phyloP scores from a whole-genome alignment of 2,888 invertebrate genomes.

The Xanthostigma xanthostigma region DNA sequence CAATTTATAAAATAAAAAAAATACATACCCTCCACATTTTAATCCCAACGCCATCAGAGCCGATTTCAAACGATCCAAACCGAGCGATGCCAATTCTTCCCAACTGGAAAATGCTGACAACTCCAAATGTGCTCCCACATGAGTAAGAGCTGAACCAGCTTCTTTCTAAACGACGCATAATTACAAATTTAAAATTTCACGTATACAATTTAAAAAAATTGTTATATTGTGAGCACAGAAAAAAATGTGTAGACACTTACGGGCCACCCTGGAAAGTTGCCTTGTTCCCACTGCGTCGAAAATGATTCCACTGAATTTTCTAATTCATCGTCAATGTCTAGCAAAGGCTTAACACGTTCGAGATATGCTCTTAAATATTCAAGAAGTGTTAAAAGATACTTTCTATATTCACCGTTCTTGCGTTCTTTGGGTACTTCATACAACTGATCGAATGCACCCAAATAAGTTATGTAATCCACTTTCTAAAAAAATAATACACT shows the following conservation, averaged over 20 bases:
- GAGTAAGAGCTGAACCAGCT: constrained; percentile 80
- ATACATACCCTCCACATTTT: constrained; percentile 81
- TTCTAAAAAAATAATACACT: constrained; percentile 34
- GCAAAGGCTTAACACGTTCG: constrained; percentile 68
- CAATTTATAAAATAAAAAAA: not conserved
- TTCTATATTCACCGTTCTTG: constrained; percentile 74
- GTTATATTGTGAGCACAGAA: constrained; percentile 1
- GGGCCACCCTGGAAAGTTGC: constrained; percentile 90
- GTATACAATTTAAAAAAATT: constrained; percentile 6
- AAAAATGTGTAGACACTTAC: constrained; percentile 28
- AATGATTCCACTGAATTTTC: constrained; percentile 68
- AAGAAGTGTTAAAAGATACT: constrained; percentile 69
- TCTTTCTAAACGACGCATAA: constrained; percentile 52
- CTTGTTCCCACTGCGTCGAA: constrained; percentile 73
- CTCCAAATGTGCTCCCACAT: constrained; percentile 93
- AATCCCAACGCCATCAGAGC: constrained; percentile 91
- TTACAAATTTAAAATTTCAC: constrained; percentile 1
- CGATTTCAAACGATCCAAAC: constrained; percentile 92
- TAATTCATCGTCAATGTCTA: constrained; percentile 68
- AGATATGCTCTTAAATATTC: constrained; percentile 78
- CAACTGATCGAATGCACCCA: constrained; percentile 86
- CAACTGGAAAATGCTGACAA: constrained; percentile 95
- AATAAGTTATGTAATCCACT: constrained; percentile 91
- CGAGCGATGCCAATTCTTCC: constrained; percentile 93
- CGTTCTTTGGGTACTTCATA: constrained; percentile 88